Evolutionary conservation across 2,888 invertebrate genomes (phyloP), one percentile per base, ranked within the genome.

Genomic region (Drepanosiphum platanoidis): DNA sequence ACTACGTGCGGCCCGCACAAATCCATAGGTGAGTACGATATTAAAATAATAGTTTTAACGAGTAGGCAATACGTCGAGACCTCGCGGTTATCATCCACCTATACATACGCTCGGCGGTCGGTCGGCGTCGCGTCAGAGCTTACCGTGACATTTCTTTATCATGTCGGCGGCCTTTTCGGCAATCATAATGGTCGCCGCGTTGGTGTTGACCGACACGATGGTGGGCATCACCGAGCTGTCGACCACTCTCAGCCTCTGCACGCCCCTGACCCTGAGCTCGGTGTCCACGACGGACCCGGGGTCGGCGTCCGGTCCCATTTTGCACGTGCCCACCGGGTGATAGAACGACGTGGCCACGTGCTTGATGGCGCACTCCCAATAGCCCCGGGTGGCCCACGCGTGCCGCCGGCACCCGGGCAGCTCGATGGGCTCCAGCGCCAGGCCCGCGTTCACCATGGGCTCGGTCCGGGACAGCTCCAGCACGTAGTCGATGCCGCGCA

Each of bases 401-500:
- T 77, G n/a, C 0, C 42, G 30, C 18, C 3, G 32, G 32, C 84
- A 86, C 11, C 71, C 15, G 0, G 77, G 84, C 1, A 68, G 34
- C 22, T 1, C 30, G 18, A 71, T 5, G 5, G 8, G 68, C 32
- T 86, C 78, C 11, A 84, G 15, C 3, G 34, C 30, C 52, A 52
- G 22, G 1, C 86, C 86, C 27, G 78, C 72, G 52, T 58, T 15
- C 11, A 79, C 34, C 36, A 86, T 58, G 8, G 84, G 58, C 5
- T 75, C n/a, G 13, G 86, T 86, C 39, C 86, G 36, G 0, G 74
- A 74, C 39, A 86, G 18, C 11, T 52, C 15, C 72, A 80, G 46
- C 3, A 86, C 81, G 91, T 88, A 87, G 89, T 88, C 68, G 11
- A 86, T 74, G 13, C 32, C 86, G 4, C 78, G 61, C 22, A 86